Percentiles rank a stretch among this genome's conserved stretches.
Evolutionary conservation across 2,797 vertebrate species (phyloP).

Genomic region (Pipistrellus kuhlii): DNA sequence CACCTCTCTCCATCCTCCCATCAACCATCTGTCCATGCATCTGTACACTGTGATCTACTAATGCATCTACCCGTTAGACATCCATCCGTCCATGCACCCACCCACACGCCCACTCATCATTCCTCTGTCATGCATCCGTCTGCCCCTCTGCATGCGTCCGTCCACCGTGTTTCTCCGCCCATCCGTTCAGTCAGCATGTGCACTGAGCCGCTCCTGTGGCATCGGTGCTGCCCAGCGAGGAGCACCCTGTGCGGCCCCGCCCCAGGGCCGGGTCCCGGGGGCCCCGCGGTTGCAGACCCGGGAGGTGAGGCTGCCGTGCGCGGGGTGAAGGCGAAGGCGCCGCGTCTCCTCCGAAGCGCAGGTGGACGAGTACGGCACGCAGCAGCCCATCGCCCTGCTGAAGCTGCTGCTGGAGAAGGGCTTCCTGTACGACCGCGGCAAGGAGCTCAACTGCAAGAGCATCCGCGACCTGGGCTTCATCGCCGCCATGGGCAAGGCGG

Average conservation of each 20-base stretch:
- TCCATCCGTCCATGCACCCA: too few species aligned
- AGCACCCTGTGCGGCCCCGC: too few species aligned
- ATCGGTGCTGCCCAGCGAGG: not conserved
- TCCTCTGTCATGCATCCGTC: accelerated
- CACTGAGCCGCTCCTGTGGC: not conserved
- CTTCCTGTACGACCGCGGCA: constrained; percentile 94
- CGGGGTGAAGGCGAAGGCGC: too few species aligned
- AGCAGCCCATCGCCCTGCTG: constrained; percentile 96
- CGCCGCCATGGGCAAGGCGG: constrained; percentile 97
- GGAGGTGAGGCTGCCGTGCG: not conserved
- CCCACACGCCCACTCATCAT: not conserved
- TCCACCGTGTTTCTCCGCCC: not conserved
- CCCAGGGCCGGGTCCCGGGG: too few species aligned
- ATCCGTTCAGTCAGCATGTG: not conserved
- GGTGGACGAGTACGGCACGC: constrained; percentile 97
- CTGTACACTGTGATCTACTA: not conserved
- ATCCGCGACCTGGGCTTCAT: constrained; percentile 95
- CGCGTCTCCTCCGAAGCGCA: constrained; percentile 74
- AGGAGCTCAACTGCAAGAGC: constrained; percentile 95
- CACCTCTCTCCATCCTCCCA: too few species aligned
- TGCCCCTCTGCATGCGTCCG: too few species aligned
- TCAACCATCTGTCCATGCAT: accelerated
- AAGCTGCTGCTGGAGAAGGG: constrained; percentile 95
- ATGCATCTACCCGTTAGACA: too few species aligned
- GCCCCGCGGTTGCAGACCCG: too few species aligned